Evolutionary conservation across 2,113 vertebrate genomes (phyloP), one percentile per base, ranked within the genome.

Genomic region (Laticauda laticaudata): DNA sequence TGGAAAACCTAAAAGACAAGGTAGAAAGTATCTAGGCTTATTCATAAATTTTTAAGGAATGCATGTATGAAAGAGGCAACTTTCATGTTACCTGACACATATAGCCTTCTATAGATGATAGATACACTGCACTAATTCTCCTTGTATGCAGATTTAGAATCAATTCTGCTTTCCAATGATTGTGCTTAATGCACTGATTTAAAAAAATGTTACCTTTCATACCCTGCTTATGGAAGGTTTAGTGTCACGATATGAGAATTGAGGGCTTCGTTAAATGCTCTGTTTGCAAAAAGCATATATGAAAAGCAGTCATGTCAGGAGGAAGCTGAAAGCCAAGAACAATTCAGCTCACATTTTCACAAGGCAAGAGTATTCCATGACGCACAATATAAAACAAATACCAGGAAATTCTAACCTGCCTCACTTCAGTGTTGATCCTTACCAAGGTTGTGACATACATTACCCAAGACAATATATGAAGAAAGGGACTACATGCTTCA

Each of bases 1-100:
- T 98, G 96, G 98, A 99, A 99, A 98, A 97, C 98, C 99, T 99
- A 90, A 1, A 9, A 4, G 61, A 92, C 61, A 96, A 64, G 94
- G 86, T 69, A 94, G 96, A 92, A 93, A 0, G 43, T 29, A 0
- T 69, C 3, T 45, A 64, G 0, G 48, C 6, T 92, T 92, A 29
- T 15, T 18, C 81, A 55, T 1, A 89, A 10, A 21, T 81, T 39
- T 0, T 57, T 11, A 48, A 20, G 0, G 4, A 0, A 4, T 34
- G 1, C 69, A 9, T 39, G 18, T 6, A 55, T 24, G 26, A 55
- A 39, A 86, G n/a, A 43, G 9, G 34, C 26, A n/a, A 54, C 2
- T 81, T 34, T 48, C 89, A 59, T 51, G 87, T 34, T 8, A 64
- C 21, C 1, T 12, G n/a, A 39, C 26, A 4, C 24, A 12, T 29